Conservation (phyloP, 2,113 vertebrate genomes). For the Gorsachius goisagi region DNA sequence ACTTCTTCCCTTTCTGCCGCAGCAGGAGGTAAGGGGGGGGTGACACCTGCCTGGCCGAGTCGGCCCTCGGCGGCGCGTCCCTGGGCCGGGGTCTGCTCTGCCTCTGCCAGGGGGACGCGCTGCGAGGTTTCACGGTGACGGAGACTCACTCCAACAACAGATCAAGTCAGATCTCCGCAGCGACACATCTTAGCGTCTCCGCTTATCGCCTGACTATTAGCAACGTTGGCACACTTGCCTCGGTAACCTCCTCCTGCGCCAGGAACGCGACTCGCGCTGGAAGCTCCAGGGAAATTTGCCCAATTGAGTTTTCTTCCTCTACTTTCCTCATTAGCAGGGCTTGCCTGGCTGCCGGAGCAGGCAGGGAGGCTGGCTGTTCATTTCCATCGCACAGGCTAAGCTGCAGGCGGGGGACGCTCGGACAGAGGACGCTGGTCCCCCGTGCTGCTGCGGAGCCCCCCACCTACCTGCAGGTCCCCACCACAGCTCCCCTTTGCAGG, state of each 20-base stretch:
- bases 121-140: not conserved
- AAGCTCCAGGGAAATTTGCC: not conserved
- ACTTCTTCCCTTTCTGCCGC: not conserved
- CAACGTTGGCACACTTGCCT: not conserved
- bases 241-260: not conserved
- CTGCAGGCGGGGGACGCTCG: not conserved
- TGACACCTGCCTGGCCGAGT: not conserved
- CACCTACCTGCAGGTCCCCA: not conserved
- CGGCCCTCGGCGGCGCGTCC: rapidly evolving
- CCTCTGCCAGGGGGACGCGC: not conserved
- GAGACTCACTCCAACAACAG: rapidly evolving
- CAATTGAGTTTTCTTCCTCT: not conserved
- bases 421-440: not conserved
- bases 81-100: not conserved
- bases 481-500: not conserved
- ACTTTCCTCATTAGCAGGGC: not conserved
- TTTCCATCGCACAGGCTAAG: not conserved
- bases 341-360: not conserved
- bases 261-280: not conserved
- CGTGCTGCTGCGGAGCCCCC: not conserved
- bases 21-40: not conserved
- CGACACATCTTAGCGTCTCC: not conserved
- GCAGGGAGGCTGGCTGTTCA: not conserved
- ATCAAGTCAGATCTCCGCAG: not conserved
- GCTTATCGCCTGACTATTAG: not conserved